Conservation (phyloP, 2,113 vertebrate species). For the Sprattus sprattus region DNA sequence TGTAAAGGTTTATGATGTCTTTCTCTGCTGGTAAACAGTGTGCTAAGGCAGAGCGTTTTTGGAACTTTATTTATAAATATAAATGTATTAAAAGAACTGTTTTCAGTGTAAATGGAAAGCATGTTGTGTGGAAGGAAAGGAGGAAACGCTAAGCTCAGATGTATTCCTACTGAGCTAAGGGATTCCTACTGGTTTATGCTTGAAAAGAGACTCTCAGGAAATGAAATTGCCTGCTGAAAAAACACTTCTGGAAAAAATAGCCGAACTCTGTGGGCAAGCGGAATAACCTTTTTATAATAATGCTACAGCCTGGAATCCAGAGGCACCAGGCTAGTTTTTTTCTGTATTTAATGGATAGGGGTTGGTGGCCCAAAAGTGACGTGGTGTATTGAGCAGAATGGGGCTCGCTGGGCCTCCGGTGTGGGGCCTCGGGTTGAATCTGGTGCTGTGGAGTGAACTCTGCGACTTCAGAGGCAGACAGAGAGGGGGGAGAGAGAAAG, state of each 20-base stretch:
- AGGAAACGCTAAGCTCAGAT: neutral
- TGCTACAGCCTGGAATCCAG: neutral
- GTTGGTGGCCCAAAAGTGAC: neutral
- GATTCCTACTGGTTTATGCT: neutral
- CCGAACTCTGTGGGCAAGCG: neutral
- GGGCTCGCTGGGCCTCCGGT: neutral
- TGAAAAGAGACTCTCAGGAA: constrained; percentile 5
- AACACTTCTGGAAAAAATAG: neutral
- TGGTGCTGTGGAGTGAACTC: neutral
- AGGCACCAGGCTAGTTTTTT: neutral
- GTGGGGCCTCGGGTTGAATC: neutral
- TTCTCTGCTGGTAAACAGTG: neutral
- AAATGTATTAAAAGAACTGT: neutral
- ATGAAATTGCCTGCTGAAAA: neutral
- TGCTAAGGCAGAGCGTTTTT: neutral
- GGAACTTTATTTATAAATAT: neutral
- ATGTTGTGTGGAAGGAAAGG: neutral
- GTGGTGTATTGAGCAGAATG: neutral
- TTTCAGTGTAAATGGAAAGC: neutral
- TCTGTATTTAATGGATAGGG: neutral
- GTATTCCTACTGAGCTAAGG: neutral
- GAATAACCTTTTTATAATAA: neutral
- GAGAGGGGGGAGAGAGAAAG: neutral
- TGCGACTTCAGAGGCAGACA: neutral
- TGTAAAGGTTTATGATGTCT: neutral